Conservation (phyloP, 2,797 vertebrate species). For the Melanotaenia parkinsoni region DNA sequence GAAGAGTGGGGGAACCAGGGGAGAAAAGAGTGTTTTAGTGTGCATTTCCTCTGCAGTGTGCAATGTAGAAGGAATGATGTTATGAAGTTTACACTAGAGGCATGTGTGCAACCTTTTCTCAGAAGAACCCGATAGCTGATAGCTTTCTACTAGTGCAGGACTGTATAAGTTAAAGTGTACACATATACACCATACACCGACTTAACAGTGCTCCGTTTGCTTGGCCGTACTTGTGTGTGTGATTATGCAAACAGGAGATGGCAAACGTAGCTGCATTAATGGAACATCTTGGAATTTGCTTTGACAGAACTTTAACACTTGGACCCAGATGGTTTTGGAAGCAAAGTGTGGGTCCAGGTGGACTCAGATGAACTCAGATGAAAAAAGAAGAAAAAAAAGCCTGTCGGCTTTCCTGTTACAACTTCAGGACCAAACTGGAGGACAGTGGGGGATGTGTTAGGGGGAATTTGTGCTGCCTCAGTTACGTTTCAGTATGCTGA, state of each 20-base stretch:
- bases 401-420: conserved; percentile 1
- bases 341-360: conserved; percentile 5
- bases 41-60: conserved; percentile 45
- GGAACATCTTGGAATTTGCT: conserved; percentile 18
- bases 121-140: conserved; percentile 25
- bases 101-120: conserved; percentile 43
- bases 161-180: conserved; percentile 12
- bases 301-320: conserved; percentile 27
- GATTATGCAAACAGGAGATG: conserved; percentile 10
- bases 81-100: conserved; percentile 45
- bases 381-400: background rate
- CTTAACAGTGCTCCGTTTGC: conserved; percentile 8
- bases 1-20: conserved; percentile 16
- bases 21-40: conserved; percentile 25
- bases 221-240: background rate
- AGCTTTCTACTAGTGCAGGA: background rate
- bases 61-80: conserved; percentile 33
- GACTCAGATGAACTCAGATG: background rate
- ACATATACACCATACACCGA: conserved; percentile 7
- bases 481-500: conserved; percentile 3
- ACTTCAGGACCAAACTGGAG: background rate
- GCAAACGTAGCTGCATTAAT: conserved; percentile 18
- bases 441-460: conserved; percentile 9
- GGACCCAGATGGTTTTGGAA: background rate
- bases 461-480: conserved; percentile 2